A percentile compares a stretch with the other conserved stretches of the same genome.
These are phyloP conservation scores for Myripristis jacobus DNA, from an alignment of 2,797 vertebrate species.

Conservation along the genomic window DNA sequence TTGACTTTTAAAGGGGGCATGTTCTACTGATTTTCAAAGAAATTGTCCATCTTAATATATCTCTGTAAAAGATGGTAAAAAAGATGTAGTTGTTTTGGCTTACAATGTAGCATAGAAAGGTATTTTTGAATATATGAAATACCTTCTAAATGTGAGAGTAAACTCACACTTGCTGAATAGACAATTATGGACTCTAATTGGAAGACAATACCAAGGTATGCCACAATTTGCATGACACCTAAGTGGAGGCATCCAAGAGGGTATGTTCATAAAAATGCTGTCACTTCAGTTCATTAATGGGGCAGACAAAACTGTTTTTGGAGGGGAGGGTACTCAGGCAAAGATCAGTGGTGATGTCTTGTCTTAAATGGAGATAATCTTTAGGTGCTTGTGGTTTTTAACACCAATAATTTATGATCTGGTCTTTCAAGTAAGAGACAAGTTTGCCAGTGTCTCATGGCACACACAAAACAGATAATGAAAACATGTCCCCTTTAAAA, in stretches of 20 bases:
- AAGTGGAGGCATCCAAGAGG: no score
- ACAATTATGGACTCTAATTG: not conserved
- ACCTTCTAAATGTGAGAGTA: not conserved
- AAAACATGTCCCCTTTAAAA: constrained; percentile 65
- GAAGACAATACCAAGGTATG: no score
- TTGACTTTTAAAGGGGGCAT: constrained; percentile 66
- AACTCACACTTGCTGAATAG: not conserved
- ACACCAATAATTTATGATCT: not conserved
- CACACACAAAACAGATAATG: not conserved
- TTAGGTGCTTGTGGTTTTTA: not conserved
- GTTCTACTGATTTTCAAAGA: constrained; percentile 1
- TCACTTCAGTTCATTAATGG: constrained; percentile 4
- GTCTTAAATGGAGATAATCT: not conserved
- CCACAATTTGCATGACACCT: no score
- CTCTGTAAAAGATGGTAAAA: not conserved
- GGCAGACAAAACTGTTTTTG: not conserved
- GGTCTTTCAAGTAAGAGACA: not conserved
- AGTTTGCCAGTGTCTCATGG: not conserved
- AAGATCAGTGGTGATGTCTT: not conserved
- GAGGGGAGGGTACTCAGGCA: not conserved
- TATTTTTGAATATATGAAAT: constrained; percentile 7
- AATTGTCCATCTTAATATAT: not conserved
- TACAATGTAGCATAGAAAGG: not conserved
- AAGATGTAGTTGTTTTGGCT: constrained; percentile 7
- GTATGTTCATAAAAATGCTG: not conserved